Percentiles rank a stretch among this genome's conserved stretches.
Conservation (phyloP, 2,888 invertebrate species). For the Cerastis rubricosa region DNA sequence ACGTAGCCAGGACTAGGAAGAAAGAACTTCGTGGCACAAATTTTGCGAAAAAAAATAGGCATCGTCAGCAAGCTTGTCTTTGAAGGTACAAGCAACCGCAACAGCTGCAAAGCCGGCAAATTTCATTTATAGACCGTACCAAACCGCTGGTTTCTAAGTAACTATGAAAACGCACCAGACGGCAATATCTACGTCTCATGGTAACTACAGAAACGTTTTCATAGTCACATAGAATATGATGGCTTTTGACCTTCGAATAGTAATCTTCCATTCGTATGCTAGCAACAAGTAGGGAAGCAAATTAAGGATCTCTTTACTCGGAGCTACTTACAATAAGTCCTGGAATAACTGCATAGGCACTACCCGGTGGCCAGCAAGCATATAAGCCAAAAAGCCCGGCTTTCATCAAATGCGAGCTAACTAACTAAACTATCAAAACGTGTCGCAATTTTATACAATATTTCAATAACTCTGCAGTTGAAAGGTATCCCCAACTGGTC, state of each 20-base stretch:
- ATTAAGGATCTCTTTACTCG: neutral
- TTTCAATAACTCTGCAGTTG: neutral
- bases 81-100: neutral
- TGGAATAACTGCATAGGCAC: too few relatives aligned
- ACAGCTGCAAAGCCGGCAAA: neutral
- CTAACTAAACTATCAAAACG: neutral
- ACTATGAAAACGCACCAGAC: neutral
- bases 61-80: neutral
- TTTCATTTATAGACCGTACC: neutral
- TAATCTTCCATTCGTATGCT: neutral
- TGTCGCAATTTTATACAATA: neutral
- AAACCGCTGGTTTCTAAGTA: neutral
- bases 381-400: neutral
- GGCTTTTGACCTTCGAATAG: neutral
- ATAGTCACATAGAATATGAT: neutral
- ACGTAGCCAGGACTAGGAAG: constrained; percentile 42
- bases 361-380: neutral
- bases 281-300: neutral
- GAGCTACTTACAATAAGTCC: too few relatives aligned
- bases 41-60: neutral
- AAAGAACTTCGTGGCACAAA: neutral
- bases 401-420: neutral
- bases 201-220: neutral
- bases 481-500: neutral
- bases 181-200: neutral